Percentiles rank a stretch among this genome's conserved stretches.
These are phyloP conservation scores for Melospiza georgiana DNA, from an alignment of 2,113 vertebrate species.

Conservation along the genomic window DNA sequence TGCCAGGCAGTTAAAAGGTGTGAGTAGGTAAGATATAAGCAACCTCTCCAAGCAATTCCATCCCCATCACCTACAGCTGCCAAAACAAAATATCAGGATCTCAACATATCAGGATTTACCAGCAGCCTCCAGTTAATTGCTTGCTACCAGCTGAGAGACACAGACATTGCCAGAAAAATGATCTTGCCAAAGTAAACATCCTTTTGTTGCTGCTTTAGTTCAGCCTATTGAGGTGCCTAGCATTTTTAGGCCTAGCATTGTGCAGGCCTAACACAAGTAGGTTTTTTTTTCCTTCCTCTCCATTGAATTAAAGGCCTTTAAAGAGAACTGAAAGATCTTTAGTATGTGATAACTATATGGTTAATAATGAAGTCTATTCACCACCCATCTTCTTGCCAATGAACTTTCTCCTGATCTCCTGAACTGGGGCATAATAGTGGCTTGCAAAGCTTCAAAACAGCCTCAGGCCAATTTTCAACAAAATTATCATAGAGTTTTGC, in stretches of 20 bases:
- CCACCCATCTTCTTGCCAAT: background rate
- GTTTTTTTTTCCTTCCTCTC: background rate
- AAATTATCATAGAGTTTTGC: conserved; percentile 31
- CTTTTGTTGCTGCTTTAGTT: background rate
- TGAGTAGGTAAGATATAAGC: background rate
- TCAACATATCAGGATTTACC: background rate
- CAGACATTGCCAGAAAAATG: background rate
- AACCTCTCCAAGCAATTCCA: background rate
- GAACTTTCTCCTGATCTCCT: conserved; percentile 13
- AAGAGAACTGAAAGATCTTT: background rate
- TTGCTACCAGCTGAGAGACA: background rate
- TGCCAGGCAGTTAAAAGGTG: background rate
- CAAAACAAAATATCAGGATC: background rate
- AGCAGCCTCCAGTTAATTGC: background rate
- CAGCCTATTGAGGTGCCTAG: background rate
- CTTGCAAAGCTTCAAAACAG: conserved; percentile 47
- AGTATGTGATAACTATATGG: background rate
- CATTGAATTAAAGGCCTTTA: background rate
- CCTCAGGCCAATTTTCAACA: conserved; percentile 39
- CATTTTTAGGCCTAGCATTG: background rate
- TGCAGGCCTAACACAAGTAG: background rate
- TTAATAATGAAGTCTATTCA: conserved; percentile 13
- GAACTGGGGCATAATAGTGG: background rate
- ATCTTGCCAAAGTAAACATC: background rate
- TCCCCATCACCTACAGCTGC: background rate